Conservation (phyloP, 1,140 invertebrate genomes). For the Leptoteleia sp. region DNA sequence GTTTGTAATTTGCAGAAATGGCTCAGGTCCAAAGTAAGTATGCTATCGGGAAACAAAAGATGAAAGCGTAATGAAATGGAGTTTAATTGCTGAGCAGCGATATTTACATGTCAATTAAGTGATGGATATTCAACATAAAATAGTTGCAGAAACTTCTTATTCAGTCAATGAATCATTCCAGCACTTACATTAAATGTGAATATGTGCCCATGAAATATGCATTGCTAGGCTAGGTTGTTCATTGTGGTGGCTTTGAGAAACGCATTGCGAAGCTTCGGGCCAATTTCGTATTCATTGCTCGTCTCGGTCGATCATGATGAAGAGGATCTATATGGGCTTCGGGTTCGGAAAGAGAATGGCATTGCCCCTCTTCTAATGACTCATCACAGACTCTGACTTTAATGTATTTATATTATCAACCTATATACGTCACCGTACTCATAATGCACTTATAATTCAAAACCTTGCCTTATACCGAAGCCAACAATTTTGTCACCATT, state of each 20-base stretch:
- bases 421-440: conserved; percentile 30
- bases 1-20: too few relatives aligned
- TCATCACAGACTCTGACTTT: conserved; percentile 46
- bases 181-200: conserved; percentile 63
- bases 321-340: conserved; percentile 54
- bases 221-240: conserved; percentile 66
- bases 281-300: conserved; percentile 69
- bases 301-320: conserved; percentile 65
- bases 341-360: conserved; percentile 57
- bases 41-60: too few relatives aligned
- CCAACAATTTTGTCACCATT: too few relatives aligned
- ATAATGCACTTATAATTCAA: conserved; percentile 23
- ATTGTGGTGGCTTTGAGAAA: conserved; percentile 68
- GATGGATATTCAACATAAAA: conserved; percentile 23
- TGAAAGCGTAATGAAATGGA: too few relatives aligned
- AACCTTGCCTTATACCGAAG: too few relatives aligned
- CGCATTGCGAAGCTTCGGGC: conserved; percentile 63
- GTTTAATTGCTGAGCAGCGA: too few relatives aligned
- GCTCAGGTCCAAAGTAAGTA: too few relatives aligned
- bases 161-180: conserved; percentile 55
- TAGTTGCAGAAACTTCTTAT: conserved; percentile 47
- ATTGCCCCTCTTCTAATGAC: conserved; percentile 50
- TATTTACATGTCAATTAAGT: conserved; percentile 29
- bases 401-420: conserved; percentile 55
- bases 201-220: conserved; percentile 67